Evolutionary conservation across 2,888 invertebrate genomes (phyloP).

Genomic region (Cheilosia pagana): DNA sequence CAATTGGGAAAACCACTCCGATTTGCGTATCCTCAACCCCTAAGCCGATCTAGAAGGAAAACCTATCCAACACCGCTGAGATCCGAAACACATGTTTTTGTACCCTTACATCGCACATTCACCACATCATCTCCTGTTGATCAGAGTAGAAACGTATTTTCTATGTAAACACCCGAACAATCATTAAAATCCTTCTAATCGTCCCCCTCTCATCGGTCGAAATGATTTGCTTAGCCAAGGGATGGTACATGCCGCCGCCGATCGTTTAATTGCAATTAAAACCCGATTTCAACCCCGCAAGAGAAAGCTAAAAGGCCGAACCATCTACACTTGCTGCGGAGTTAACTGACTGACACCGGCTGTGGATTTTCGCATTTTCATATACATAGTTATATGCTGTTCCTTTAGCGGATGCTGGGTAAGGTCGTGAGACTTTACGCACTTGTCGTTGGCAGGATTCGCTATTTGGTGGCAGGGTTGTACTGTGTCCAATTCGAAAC

Average conservation of each 20-base stretch:
- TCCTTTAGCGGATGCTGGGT: constrained; percentile 61
- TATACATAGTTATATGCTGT: constrained; percentile 1
- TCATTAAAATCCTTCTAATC: constrained; percentile 70
- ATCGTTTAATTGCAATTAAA: constrained; percentile 84
- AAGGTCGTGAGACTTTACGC: constrained; percentile 83
- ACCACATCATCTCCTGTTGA: constrained; percentile 80
- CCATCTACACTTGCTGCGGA: constrained; percentile 75
- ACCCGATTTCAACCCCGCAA: constrained; percentile 79
- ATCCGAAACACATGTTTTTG: constrained; percentile 83
- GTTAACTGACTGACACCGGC: constrained; percentile 68
- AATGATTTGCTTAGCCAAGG: constrained; percentile 53
- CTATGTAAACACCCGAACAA: constrained; percentile 73
- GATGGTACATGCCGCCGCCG: constrained; percentile 78
- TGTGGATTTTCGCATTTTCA: constrained; percentile 73
- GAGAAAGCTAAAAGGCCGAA: constrained; percentile 79
- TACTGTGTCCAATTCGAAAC: constrained; percentile 58
- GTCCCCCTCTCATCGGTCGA: constrained; percentile 16
- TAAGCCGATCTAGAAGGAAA: constrained; percentile 42
- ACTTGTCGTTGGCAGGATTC: constrained; percentile 79
- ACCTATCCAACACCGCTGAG: constrained; percentile 78
- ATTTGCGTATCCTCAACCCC: constrained; percentile 54
- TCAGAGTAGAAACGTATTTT: constrained; percentile 76
- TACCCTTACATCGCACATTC: constrained; percentile 63
- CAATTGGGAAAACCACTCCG: constrained; percentile 33
- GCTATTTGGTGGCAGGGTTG: constrained; percentile 66